Evolutionary conservation across 2,888 invertebrate genomes (phyloP).

Genomic region (Luffia ferchaultella): DNA sequence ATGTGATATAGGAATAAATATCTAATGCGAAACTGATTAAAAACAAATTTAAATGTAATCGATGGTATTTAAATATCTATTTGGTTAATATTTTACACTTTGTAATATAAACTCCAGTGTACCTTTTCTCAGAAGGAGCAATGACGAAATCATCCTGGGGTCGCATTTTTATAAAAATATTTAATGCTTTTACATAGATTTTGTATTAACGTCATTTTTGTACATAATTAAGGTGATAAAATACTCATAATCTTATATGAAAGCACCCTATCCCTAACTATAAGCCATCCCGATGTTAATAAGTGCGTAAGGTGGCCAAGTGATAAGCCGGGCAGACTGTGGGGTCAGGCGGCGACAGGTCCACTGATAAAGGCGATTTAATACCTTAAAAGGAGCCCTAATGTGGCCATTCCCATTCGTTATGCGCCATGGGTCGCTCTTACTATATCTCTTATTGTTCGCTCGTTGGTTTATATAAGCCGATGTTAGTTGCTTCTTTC

Average conservation of each 20-base stretch:
- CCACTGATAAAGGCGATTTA: constrained; percentile 40
- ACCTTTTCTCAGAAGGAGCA: no score
- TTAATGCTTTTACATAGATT: no score
- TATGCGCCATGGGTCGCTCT: constrained; percentile 23
- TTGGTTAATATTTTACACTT: no score
- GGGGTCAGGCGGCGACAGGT: constrained; percentile 43
- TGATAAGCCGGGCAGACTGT: constrained; percentile 30
- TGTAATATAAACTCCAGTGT: no score
- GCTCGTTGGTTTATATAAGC: background rate
- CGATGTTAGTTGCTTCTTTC: background rate
- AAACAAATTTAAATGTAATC: no score
- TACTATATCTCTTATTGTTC: background rate
- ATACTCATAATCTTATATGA: background rate
- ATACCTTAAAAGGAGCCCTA: constrained; percentile 63
- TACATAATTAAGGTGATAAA: background rate
- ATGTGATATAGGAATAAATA: no score
- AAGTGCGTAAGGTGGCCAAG: background rate
- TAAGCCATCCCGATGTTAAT: background rate
- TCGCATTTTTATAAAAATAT: no score
- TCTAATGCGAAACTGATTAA: no score
- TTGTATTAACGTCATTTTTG: no score
- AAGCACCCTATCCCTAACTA: background rate
- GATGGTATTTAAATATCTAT: no score
- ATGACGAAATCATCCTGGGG: no score
- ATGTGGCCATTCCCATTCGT: constrained; percentile 58